Conservation (phyloP, 2,113 vertebrate genomes). For the Sarotherodon lohbergeri region DNA sequence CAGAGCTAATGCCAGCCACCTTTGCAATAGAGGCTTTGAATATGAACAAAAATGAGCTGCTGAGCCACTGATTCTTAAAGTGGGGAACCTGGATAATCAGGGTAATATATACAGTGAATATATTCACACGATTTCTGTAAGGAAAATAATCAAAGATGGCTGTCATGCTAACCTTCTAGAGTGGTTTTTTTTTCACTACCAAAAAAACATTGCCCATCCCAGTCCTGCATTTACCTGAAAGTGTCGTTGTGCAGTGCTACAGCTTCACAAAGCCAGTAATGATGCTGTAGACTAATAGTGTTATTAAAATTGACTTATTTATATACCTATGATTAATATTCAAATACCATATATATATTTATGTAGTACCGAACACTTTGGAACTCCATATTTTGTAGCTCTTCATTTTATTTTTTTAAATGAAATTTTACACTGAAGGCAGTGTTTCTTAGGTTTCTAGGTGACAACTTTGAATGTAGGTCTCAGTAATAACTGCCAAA, state of each 20-base stretch:
- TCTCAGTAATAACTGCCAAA: constrained; percentile 60
- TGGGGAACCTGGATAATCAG: background rate
- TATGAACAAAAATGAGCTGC: background rate
- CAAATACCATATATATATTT: background rate
- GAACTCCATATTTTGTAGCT: background rate
- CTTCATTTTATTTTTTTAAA: background rate
- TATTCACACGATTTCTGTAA: background rate
- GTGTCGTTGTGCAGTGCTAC: background rate
- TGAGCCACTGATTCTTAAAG: background rate
- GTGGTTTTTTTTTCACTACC: rapidly evolving
- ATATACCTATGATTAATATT: background rate
- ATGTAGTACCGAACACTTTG: constrained; percentile 25
- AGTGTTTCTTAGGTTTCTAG: background rate
- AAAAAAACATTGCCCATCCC: background rate
- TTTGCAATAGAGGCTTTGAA: background rate
- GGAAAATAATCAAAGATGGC: background rate
- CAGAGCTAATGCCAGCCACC: background rate
- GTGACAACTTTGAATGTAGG: constrained; percentile 48
- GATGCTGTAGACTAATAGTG: background rate
- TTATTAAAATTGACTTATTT: background rate
- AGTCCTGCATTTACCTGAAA: background rate
- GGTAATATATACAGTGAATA: background rate
- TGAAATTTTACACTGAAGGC: background rate
- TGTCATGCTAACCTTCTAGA: background rate
- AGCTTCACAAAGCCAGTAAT: background rate